Percentiles rank a stretch among this genome's conserved stretches.
Conservation (phyloP, 2,113 vertebrate genomes). For the Sander vitreus region DNA sequence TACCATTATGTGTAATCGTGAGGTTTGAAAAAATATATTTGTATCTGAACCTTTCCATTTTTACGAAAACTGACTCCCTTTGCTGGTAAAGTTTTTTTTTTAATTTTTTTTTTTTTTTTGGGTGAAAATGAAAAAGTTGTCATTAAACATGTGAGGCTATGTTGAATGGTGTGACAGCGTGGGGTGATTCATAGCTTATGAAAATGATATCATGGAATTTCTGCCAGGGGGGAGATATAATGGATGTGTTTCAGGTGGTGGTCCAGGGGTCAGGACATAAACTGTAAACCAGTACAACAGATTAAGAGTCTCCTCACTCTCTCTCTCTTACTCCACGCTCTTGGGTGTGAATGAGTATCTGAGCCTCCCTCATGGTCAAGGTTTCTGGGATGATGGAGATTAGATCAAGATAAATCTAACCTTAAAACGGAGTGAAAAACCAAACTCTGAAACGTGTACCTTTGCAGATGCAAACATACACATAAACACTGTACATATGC, state of each 20-base stretch:
- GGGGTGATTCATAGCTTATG: constrained; percentile 20
- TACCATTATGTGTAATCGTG: constrained; percentile 30
- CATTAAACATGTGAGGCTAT: not conserved
- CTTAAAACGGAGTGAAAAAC: not conserved
- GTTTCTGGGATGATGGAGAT: constrained; percentile 16
- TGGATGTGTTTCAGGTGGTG: constrained; percentile 52
- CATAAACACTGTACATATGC: not conserved
- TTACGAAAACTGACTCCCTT: constrained; percentile 9
- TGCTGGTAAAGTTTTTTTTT: constrained; percentile 12
- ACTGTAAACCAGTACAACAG: constrained; percentile 23
- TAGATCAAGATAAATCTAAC: constrained; percentile 29
- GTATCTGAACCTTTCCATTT: constrained; percentile 32
- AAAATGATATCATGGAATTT: constrained; percentile 38
- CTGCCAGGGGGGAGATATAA: constrained; percentile 27
- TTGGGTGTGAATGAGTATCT: constrained; percentile 28
- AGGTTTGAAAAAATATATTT: constrained; percentile 9
- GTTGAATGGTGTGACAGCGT: not conserved
- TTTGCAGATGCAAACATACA: constrained; percentile 3
- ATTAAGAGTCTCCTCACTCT: constrained; percentile 12
- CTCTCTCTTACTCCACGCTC: not conserved
- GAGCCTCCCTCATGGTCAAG: constrained; percentile 18
- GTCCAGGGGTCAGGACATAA: constrained; percentile 27
- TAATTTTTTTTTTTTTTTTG: constrained; percentile 17
- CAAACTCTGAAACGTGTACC: not conserved
- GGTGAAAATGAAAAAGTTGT: constrained; percentile 13